phyloP scores from a whole-genome alignment of 2,113 vertebrate species.

The Prionailurus viverrinus region DNA sequence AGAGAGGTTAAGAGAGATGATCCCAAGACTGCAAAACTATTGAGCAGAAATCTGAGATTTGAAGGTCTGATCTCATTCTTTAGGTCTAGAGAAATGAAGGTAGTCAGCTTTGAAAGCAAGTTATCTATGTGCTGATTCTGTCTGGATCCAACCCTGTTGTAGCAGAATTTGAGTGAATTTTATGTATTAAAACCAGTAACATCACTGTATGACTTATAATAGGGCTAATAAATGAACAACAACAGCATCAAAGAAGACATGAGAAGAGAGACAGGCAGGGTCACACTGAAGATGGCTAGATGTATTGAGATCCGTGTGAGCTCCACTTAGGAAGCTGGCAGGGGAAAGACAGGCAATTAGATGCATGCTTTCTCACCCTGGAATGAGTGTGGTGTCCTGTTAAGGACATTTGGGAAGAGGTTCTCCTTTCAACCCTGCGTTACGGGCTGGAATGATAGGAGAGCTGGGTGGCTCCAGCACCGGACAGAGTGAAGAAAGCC shows the following conservation, averaged over 20 bases:
- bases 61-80: background rate
- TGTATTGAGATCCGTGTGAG: background rate
- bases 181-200: background rate
- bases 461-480: background rate
- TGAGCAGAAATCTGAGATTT: background rate
- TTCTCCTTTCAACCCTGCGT: background rate
- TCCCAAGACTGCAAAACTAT: background rate
- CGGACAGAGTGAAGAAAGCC: background rate
- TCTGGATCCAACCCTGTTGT: background rate
- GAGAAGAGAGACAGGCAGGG: background rate
- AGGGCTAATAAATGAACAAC: background rate
- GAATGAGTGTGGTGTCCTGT: background rate
- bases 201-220: background rate
- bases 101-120: constrained; percentile 19
- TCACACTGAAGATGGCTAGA: accelerated
- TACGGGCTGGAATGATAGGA: background rate
- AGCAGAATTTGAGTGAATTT: constrained; percentile 1
- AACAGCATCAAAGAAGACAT: background rate
- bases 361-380: background rate
- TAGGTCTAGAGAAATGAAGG: background rate
- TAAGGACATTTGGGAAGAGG: too few species aligned
- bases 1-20: background rate
- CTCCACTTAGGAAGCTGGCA: background rate
- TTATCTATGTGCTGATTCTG: background rate
- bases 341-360: too few species aligned